Conservation (phyloP, 2,113 vertebrate species). For the Indicator maculatus region DNA sequence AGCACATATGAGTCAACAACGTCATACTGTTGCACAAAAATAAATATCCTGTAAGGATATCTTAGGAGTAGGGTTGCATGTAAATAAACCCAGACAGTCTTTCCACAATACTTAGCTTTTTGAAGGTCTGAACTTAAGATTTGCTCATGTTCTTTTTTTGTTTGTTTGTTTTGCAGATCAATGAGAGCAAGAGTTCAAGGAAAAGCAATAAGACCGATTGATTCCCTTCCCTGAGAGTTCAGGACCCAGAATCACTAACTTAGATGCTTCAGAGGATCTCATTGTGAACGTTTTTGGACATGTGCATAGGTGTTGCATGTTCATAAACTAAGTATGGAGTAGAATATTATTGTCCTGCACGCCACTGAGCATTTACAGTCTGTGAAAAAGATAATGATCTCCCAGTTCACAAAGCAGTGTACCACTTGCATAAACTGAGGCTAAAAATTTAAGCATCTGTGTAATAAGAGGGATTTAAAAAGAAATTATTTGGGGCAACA, state of each 20-base stretch:
- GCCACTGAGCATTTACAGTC: not conserved
- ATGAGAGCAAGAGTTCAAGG: not conserved
- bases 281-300: not conserved
- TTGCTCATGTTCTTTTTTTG: not conserved
- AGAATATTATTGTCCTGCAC: not conserved
- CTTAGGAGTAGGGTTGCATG: not conserved
- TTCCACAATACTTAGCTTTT: not conserved
- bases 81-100: not conserved
- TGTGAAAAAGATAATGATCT: not conserved
- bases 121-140: not conserved
- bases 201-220: not conserved
- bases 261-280: not conserved
- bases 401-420: not conserved
- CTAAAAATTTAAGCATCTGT: not conserved
- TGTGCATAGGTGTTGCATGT: not conserved
- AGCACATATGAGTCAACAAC: not conserved
- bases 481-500: not conserved
- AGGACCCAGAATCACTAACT: not conserved
- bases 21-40: not conserved
- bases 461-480: not conserved
- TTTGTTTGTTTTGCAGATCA: not conserved
- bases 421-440: not conserved
- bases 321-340: not conserved
- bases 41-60: not conserved
- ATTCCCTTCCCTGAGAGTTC: not conserved